Evolutionary conservation across 2,113 vertebrate genomes (phyloP), one percentile per base, ranked within the genome.

Genomic region (Chionis minor): DNA sequence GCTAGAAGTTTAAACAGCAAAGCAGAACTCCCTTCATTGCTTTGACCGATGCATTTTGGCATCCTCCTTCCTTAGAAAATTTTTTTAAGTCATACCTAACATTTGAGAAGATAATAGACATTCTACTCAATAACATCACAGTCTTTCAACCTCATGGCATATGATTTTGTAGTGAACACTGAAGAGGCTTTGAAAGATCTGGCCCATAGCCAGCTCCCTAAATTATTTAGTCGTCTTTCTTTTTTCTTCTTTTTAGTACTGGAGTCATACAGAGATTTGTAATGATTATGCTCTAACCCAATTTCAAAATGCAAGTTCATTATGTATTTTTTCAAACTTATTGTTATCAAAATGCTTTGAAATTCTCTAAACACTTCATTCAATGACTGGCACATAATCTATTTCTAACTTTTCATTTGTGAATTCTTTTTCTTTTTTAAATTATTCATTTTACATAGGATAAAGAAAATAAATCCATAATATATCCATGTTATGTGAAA

Each of bases 1-100:
- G 44, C 19, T 91, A 58, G 55, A 87, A 91, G 32, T 77, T 45
- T 75, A 74, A 70, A 58, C 9, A 83, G 30, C 5, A 28, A 82
- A 95, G 58, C 87, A 94, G 80, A 96, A 77, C 19, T 79, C 27
- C 35, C 61, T 96, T 90, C 67, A 75, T 84, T 96, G 66, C 40
- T 92, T 70, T 81, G 70, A 62, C 47, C 69, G 33, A 69, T 67
- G 51, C 28, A 47, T 42, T 94, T 79, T 95, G 94, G 74, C 89
- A 86, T 58, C 47, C 33, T 82, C 40, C 17, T 54, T 78, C n/a
- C 49, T 92, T 59, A 72, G 40, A 77, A 90, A n/a, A 58, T 21
- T 88, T 74, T 93, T 81, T 72, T 1, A 97, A 85, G 30, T 47
- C 52, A 35, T 52, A 45, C 13, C 51, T 74, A 80, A 33, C 73